Conservation (phyloP, 2,113 vertebrate genomes). For the Caranx ignobilis region DNA sequence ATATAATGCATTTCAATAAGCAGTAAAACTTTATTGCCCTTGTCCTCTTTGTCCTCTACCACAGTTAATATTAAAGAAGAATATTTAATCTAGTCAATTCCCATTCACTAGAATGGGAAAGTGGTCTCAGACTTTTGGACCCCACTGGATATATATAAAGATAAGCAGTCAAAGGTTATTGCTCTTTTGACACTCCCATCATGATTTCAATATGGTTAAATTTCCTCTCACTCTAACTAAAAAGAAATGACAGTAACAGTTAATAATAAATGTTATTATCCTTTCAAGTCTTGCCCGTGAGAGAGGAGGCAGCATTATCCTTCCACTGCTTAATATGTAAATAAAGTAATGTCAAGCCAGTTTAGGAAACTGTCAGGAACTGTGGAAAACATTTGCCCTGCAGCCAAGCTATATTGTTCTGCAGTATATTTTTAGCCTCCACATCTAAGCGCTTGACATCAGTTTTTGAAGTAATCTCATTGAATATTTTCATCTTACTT, state of each 20-base stretch:
- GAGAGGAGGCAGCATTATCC: conserved; percentile 1
- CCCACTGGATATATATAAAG: background rate
- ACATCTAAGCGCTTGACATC: no score
- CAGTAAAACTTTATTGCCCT: no score
- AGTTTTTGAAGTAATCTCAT: no score
- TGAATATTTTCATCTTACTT: no score
- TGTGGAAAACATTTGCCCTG: background rate
- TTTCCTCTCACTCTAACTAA: conserved; percentile 44
- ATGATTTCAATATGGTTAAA: conserved; percentile 50
- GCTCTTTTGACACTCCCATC: conserved; percentile 51
- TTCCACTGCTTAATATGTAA: background rate
- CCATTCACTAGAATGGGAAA: no score
- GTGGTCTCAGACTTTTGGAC: no score
- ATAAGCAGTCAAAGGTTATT: conserved; percentile 70
- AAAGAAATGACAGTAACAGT: conserved; percentile 35
- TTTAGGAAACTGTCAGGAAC: background rate
- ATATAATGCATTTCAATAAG: no score
- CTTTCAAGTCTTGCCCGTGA: conserved; percentile 11
- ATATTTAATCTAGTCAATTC: no score
- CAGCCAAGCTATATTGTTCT: background rate
- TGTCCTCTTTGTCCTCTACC: no score
- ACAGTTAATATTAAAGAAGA: no score
- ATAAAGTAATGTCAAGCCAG: background rate
- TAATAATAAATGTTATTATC: conserved; percentile 50
- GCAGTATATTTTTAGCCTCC: no score